Evolutionary conservation across 2,797 vertebrate species (phyloP), one percentile per base, ranked within the genome.

Genomic region (Periparus ater): DNA sequence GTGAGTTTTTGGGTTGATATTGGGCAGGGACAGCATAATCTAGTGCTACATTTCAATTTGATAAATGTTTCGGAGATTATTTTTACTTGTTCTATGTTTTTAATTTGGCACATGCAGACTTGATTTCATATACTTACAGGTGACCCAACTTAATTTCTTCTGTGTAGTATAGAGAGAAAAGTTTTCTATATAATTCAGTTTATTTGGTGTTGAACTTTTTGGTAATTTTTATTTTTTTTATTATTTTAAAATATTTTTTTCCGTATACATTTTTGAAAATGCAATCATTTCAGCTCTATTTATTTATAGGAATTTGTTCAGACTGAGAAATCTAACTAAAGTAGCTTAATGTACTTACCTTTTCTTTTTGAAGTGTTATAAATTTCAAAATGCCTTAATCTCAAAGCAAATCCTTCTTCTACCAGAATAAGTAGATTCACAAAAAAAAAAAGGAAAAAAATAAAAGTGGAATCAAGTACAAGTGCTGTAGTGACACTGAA

Each of bases 201-300:
- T 84, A 9, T 38, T 72, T 62, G 9, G 17, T 32, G 6, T 13
- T 50, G 7, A 92, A 57, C 4, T 10, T 45, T 81, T 45, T 38
- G 1, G 21, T 25, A 0, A 21, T 82, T 76, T 54, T 67, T 18
- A 14, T 2, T 3, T 21, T 78, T 74, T 51, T 71, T 0, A 44
- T 71, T 58, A 23, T 74, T 72, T 87, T 15, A 17, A n/a, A 57
- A 14, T 30, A 19, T 0, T 15, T 10, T 72, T 61, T 82, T 62
- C 6, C 6, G 3, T 4, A 29, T 72, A 9, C 42, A 18, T 42
- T 73, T 88, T 74, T 73, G 17, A 73, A 85, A 71, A 76, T 50
- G 1, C 7, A 42, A 5, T 48, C 3, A 58, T 60, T 40, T 75
- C 51, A 73, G 9, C 21, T 91, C 16, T 78, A 3, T 36, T 86